phyloP scores from a whole-genome alignment of 1,140 invertebrate genomes.

The Brachionus rotundiformis region DNA sequence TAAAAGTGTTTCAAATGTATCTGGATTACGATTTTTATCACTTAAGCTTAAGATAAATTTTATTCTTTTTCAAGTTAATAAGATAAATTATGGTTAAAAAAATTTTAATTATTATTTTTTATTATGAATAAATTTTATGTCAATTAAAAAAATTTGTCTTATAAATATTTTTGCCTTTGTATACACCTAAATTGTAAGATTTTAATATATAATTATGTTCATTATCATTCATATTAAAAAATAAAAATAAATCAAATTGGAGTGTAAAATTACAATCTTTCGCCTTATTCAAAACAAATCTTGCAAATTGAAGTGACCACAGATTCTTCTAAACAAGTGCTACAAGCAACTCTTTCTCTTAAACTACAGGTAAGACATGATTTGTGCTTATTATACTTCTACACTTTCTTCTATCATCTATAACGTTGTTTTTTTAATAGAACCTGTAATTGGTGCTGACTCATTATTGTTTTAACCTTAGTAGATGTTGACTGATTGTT shows the following conservation, averaged over 20 bases:
- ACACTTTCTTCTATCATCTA: too few species aligned
- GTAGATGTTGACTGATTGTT: slow-evolving; percentile 51
- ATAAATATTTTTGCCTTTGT: slow-evolving; percentile 6
- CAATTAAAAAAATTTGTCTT: not conserved
- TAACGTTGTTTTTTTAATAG: too few species aligned
- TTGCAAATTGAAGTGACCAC: not conserved
- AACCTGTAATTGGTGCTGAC: not conserved
- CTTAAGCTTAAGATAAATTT: not conserved
- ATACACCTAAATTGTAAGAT: not conserved
- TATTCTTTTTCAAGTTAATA: not conserved
- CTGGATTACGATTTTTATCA: not conserved
- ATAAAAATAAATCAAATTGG: not conserved
- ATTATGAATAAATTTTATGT: not conserved
- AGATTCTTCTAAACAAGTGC: not conserved
- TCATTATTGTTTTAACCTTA: slow-evolving; percentile 21
- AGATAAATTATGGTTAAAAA: not conserved
- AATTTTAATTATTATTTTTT: not conserved
- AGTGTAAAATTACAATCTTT: not conserved
- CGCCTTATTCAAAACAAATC: not conserved
- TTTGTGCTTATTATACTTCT: not conserved
- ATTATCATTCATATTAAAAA: not conserved
- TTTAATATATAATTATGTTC: too few species aligned
- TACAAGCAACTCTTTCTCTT: not conserved
- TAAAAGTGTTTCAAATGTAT: not conserved
- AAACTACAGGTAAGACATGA: not conserved